A percentile compares a stretch with the other conserved stretches of the same genome.
Conservation (phyloP, 2,797 vertebrate species). For the Hydrolagus colliei region DNA sequence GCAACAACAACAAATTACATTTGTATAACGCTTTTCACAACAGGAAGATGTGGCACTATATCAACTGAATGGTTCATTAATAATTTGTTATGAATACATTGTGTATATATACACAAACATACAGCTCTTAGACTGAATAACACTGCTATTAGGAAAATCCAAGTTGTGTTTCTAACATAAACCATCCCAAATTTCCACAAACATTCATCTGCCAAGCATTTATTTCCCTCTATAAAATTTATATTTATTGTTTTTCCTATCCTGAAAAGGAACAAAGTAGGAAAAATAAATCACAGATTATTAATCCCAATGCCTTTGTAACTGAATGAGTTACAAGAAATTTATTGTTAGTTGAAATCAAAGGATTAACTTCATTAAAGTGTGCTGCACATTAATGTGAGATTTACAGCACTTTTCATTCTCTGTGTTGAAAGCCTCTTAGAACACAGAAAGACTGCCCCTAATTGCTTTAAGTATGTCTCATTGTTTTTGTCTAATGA, state of each 20-base stretch:
- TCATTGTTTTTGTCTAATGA: not conserved
- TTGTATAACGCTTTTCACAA: too few relatives aligned
- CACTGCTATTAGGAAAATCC: too few relatives aligned
- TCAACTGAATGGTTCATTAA: too few relatives aligned
- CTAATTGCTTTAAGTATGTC: not conserved
- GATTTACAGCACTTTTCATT: not conserved
- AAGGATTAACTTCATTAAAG: conserved; percentile 10
- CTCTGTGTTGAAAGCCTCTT: not conserved
- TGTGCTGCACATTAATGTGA: not conserved
- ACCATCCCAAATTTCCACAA: too few relatives aligned
- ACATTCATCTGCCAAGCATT: too few relatives aligned
- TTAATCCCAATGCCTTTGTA: not conserved
- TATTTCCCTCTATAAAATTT: not conserved
- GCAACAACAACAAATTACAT: too few relatives aligned
- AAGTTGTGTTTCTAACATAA: too few relatives aligned
- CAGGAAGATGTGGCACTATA: too few relatives aligned
- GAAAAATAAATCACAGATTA: not conserved
- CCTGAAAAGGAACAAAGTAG: not conserved
- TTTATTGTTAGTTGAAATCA: conserved; percentile 12
- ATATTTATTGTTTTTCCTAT: not conserved
- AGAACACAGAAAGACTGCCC: not conserved
- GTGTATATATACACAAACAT: too few relatives aligned
- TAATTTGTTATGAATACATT: too few relatives aligned
- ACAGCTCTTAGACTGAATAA: too few relatives aligned
- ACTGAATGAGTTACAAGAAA: not conserved